Percentiles rank a stretch among this genome's conserved stretches.
Evolutionary conservation across 2,797 vertebrate genomes (phyloP).

Genomic region (Monodelphis domestica): DNA sequence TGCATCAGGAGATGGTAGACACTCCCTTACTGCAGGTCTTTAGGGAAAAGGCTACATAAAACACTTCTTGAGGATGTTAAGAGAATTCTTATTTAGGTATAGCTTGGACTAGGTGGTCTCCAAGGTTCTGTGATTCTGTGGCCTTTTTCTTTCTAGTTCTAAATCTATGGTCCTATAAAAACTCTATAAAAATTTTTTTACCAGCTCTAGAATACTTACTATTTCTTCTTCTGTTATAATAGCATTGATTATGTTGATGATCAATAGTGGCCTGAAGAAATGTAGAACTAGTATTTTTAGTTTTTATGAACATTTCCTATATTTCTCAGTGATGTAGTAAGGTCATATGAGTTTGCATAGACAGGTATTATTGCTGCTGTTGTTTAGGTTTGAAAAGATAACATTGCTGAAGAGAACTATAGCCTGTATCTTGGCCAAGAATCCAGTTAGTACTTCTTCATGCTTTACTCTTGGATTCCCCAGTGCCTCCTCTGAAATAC

Average conservation of each 20-base stretch:
- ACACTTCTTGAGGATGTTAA: neutral
- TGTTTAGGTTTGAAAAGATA: neutral
- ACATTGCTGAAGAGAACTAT: neutral
- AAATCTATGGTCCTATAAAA: neutral
- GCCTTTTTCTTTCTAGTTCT: neutral
- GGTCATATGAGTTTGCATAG: neutral
- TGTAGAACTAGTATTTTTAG: neutral
- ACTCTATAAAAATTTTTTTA: neutral
- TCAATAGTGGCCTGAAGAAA: neutral
- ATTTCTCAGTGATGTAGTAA: neutral
- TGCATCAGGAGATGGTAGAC: neutral
- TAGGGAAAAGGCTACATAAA: neutral
- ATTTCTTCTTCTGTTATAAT: neutral
- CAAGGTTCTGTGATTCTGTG: neutral
- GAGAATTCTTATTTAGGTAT: neutral
- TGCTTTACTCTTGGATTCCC: neutral
- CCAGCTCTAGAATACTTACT: neutral
- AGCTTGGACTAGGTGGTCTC: neutral
- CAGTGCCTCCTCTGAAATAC: neutral
- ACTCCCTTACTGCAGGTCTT: fast-evolving
- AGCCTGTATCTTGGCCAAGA: neutral
- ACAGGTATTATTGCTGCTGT: neutral
- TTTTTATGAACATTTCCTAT: no score
- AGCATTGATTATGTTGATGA: neutral
- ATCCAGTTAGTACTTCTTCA: neutral